Conservation (phyloP, 2,113 vertebrate species). For the Diadophis punctatus region DNA sequence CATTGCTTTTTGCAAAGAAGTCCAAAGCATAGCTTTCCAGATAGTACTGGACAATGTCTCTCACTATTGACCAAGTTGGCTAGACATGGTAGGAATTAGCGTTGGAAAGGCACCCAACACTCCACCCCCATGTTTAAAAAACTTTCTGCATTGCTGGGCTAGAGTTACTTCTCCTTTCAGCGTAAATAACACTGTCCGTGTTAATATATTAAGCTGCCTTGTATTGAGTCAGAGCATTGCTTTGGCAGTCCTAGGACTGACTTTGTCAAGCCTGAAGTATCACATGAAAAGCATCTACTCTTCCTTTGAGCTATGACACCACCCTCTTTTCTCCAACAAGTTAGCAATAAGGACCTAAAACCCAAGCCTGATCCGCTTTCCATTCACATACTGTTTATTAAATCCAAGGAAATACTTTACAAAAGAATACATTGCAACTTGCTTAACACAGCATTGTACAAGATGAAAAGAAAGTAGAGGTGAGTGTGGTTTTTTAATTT, state of each 20-base stretch:
- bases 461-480: conserved; percentile 67
- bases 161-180: background rate
- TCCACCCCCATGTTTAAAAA: background rate
- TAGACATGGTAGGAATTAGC: background rate
- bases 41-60: background rate
- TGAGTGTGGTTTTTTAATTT: background rate
- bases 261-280: background rate
- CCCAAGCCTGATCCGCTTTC: conserved; percentile 18
- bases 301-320: background rate
- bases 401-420: conserved; percentile 47
- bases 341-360: conserved; percentile 28
- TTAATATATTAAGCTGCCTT: background rate
- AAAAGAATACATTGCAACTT: conserved; percentile 43
- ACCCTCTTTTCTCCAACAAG: conserved; percentile 33
- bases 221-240: background rate
- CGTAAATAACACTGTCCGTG: background rate
- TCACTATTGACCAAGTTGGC: background rate
- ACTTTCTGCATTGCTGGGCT: background rate
- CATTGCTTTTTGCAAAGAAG: background rate
- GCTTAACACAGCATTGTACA: conserved; percentile 54
- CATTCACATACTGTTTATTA: conserved; percentile 36
- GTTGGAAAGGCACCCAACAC: background rate
- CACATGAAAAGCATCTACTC: background rate
- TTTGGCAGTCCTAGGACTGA: background rate
- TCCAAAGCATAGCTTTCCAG: background rate